Percentiles rank a stretch among this genome's conserved stretches.
These are phyloP conservation scores for Barnardius zonarius DNA, from an alignment of 2,113 vertebrate species.

Conservation along the genomic window DNA sequence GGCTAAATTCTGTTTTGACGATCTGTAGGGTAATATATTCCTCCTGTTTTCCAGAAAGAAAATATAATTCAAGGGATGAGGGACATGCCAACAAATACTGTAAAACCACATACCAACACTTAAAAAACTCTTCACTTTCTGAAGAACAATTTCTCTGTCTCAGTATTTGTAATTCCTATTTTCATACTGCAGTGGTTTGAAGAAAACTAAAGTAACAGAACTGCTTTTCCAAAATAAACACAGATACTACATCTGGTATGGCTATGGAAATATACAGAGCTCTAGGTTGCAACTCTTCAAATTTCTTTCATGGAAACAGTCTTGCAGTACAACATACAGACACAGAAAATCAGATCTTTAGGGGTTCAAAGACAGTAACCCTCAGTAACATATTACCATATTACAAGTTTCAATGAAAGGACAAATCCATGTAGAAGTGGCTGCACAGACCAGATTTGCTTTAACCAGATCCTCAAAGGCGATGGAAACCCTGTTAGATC, in stretches of 20 bases:
- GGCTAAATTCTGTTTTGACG: not conserved
- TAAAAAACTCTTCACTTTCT: not conserved
- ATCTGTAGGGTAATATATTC: not conserved
- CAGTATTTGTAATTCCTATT: not conserved
- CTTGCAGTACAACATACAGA: not conserved
- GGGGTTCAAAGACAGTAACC: not conserved
- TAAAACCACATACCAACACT: not conserved
- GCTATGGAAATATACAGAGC: not conserved
- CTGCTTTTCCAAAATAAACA: not conserved
- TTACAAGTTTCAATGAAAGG: not conserved
- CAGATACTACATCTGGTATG: not conserved
- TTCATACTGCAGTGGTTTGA: not conserved
- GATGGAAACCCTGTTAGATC: not conserved
- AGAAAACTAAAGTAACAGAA: not conserved
- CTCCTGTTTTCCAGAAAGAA: not conserved
- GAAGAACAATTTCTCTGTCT: not conserved
- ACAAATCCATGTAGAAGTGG: not conserved
- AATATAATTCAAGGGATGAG: not conserved
- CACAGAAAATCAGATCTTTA: not conserved
- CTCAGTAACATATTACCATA: not conserved
- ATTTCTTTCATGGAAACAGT: not conserved
- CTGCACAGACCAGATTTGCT: not conserved
- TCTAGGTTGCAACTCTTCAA: not conserved
- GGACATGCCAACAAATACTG: not conserved
- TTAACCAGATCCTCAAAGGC: not conserved